phyloP scores from a whole-genome alignment of 2,797 vertebrate genomes.

The Molossus molossus region DNA sequence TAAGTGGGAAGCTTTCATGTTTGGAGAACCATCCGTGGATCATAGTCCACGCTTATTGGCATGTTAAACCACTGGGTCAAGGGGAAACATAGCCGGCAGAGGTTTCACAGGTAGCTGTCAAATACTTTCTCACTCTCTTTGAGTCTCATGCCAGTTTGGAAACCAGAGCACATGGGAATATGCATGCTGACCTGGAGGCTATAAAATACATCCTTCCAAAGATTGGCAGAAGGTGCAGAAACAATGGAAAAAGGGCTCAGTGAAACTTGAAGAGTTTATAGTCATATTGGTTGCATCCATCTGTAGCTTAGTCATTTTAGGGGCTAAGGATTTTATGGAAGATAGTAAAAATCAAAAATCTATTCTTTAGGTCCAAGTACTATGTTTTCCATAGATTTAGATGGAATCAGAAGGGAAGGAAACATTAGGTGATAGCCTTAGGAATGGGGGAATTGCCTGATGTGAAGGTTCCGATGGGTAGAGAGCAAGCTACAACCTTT shows the following conservation, averaged over 20 bases:
- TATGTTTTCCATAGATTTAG: background rate
- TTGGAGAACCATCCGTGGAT: background rate
- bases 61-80: background rate
- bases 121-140: constrained; percentile 22
- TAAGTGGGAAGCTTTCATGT: background rate
- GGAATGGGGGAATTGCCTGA: background rate
- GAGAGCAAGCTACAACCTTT: background rate
- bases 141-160: constrained; percentile 46
- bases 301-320: constrained; percentile 8
- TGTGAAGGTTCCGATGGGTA: background rate
- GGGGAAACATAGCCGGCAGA: background rate
- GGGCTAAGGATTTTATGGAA: constrained; percentile 2
- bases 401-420: background rate
- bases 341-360: background rate
- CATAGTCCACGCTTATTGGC: background rate
- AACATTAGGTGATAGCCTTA: background rate
- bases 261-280: constrained; percentile 24
- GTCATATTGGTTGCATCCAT: background rate
- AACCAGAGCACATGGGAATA: background rate
- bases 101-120: background rate
- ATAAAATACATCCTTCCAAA: constrained; percentile 31
- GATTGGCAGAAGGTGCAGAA: background rate
- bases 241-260: background rate
- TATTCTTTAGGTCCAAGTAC: background rate
- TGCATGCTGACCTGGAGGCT: constrained; percentile 12